Base-by-base conservation (phyloP, 2,797 vertebrate genomes). In the Bucorvus abyssinicus region DNA sequence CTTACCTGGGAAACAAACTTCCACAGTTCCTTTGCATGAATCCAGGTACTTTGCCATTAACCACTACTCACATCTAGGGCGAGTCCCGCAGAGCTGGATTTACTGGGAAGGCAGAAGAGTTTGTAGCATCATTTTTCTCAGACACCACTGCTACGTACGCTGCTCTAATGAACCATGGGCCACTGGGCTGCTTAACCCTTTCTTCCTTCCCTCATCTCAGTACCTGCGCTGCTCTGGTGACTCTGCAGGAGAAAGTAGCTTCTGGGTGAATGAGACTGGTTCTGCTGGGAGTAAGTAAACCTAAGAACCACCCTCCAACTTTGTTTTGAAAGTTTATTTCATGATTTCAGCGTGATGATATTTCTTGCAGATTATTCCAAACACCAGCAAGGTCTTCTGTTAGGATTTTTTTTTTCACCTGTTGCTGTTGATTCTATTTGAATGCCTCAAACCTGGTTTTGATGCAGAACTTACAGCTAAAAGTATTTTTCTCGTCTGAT, bases 401-500 rank as follows among this genome's bases (percentile, higher is more conserved):
- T 78, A 86, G 57, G 87, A 30, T 57, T 59, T 50, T 27, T 79
- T 91, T 88, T 81, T 71, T 52, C 69, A 88, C 47, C 88, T 95
- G 42, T 90, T 95, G 44, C 42, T 85, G 73, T 92, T 87, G 50
- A 21, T 93, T 94, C 83, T 71, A 36, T 92, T 60, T 67, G 82
- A 91, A 82, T 64, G 73, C 89, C 91, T 97, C 84, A 93, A 70
- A 93, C 73, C 9, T 55, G 92, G 87, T 55, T 85, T 87, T 93
- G 88, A 61, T 91, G 50, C 55, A 38, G 67, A 96, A 83, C 68
- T 94, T 93, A 56, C 0, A 79, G 55, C 45, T 84, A 23, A 56
- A 94, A 97, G 73, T 96, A 94, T 97, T 96, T 97, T 97, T 97
- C 87, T 95, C 95, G 91, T 91, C 84, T 70, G 49, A 26, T 68